Conservation (phyloP, 2,113 vertebrate species). For the Tupaia tana region DNA sequence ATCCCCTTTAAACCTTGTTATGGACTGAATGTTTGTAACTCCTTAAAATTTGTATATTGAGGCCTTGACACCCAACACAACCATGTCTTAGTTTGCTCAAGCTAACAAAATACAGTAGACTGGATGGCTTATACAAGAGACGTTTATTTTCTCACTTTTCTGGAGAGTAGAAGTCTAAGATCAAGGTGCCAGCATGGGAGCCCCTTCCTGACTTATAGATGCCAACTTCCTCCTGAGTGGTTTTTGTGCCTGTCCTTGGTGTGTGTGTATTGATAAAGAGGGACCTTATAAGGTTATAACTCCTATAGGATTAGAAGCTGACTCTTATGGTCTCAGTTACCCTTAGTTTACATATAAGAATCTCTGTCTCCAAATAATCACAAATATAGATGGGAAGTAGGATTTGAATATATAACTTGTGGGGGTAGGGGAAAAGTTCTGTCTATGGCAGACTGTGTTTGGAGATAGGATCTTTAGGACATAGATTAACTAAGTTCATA, state of each 20-base stretch:
- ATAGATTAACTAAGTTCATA: neutral
- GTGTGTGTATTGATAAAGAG: too few species aligned
- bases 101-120: neutral
- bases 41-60: too few species aligned
- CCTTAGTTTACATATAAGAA: neutral
- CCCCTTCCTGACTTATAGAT: neutral
- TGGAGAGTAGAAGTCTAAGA: neutral
- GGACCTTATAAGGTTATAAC: neutral
- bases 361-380: neutral
- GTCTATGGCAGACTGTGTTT: neutral
- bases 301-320: neutral
- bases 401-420: too few species aligned
- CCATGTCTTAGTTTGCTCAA: neutral
- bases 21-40: too few species aligned
- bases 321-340: neutral
- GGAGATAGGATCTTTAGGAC: neutral
- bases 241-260: neutral
- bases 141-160: neutral
- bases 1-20: too few species aligned
- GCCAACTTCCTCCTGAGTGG: neutral
- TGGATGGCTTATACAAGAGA: neutral
- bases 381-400: too few species aligned
- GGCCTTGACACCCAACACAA: too few species aligned
- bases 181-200: neutral
- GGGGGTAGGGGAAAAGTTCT: too few species aligned